Percentiles rank a stretch among this genome's conserved stretches.
Conservation (phyloP, 2,797 vertebrate genomes). For the Sebastes ruberrimus region DNA sequence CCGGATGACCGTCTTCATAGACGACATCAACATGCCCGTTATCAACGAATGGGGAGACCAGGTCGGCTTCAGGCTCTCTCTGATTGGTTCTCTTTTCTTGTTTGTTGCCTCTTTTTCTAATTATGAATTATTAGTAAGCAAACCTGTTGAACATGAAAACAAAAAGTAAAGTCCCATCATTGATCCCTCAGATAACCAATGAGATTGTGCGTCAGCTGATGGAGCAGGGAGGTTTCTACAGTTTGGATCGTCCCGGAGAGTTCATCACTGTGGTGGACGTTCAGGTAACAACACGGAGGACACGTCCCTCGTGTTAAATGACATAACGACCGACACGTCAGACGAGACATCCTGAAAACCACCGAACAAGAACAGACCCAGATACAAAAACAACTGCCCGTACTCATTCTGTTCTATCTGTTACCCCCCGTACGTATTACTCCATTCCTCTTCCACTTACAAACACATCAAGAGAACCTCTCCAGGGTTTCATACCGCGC, state of each 20-base stretch:
- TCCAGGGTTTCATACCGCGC: no score
- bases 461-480: no score
- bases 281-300: slow-evolving; percentile 38
- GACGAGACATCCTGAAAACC: no score
- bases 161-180: background rate
- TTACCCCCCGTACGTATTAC: accelerated
- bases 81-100: background rate
- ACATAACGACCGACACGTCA: no score
- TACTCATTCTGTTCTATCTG: no score
- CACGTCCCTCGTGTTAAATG: no score
- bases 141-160: background rate
- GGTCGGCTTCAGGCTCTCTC: slow-evolving; percentile 62
- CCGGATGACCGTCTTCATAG: slow-evolving; percentile 88
- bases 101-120: background rate
- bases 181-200: slow-evolving; percentile 84
- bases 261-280: slow-evolving; percentile 85
- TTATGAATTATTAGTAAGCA: background rate
- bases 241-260: slow-evolving; percentile 87
- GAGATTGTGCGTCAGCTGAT: slow-evolving; percentile 91
- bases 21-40: slow-evolving; percentile 91
- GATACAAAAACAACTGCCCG: no score
- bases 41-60: slow-evolving; percentile 92
- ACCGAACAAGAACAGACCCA: no score
- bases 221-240: slow-evolving; percentile 90
- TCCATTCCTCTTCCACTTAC: no score